Conservation (phyloP, 1,140 invertebrate genomes). For the Danaus plexippus region DNA sequence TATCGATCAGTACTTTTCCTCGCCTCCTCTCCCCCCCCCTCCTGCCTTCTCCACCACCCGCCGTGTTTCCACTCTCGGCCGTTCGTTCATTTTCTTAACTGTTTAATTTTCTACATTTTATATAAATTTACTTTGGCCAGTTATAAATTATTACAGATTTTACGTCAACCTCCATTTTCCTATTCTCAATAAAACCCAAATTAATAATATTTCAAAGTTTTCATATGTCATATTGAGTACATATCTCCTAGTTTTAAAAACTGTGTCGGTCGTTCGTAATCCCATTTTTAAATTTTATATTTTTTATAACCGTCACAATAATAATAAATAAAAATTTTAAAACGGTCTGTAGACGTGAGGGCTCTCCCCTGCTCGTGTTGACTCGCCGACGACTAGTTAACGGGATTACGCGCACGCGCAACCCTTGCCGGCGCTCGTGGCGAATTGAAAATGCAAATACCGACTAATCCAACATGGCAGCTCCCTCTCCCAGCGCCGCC, state of each 20-base stretch:
- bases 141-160: no score
- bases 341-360: conserved; percentile 15
- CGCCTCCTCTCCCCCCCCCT: conserved; percentile 9
- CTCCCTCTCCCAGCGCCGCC: conserved; percentile 11
- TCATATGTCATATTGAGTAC: no score
- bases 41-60: conserved; percentile 5
- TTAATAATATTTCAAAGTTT: no score
- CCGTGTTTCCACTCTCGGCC: no score
- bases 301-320: conserved; percentile 19
- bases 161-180: no score
- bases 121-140: conserved; percentile 5
- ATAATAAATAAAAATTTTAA: conserved; percentile 34
- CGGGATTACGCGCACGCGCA: conserved; percentile 34
- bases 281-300: no score
- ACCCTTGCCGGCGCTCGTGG: conserved; percentile 29
- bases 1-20: conserved; percentile 35
- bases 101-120: not conserved
- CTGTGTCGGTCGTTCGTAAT: no score
- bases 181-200: no score
- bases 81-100: no score
- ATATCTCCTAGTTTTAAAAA: no score
- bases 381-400: conserved; percentile 30
- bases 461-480: conserved; percentile 50
- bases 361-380: conserved; percentile 19
- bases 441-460: conserved; percentile 61